A percentile compares a stretch with the other conserved stretches of the same genome.
phyloP scores from a whole-genome alignment of 2,888 invertebrate species.

The Diarsia rubi region DNA sequence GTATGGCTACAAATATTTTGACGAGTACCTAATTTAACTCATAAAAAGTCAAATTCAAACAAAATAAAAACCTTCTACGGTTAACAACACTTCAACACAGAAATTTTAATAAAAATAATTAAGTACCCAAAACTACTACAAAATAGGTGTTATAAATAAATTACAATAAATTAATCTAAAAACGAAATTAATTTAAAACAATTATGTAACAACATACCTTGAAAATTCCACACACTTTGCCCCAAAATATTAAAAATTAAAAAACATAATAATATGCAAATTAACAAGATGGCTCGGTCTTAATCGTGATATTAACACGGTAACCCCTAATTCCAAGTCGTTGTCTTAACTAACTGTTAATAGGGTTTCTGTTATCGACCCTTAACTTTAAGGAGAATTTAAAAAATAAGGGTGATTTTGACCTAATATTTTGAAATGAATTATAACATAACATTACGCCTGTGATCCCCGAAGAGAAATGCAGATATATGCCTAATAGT shows the following conservation, averaged over 20 bases:
- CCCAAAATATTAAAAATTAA: slow-evolving; percentile 42
- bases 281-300: slow-evolving; percentile 52
- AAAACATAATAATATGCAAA: slow-evolving; percentile 58
- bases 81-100: neutral
- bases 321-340: slow-evolving; percentile 51
- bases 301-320: slow-evolving; percentile 51
- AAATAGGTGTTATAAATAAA: slow-evolving; percentile 54
- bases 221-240: slow-evolving; percentile 36
- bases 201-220: slow-evolving; percentile 34
- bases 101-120: slow-evolving; percentile 1
- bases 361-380: slow-evolving; percentile 32
- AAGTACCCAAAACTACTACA: slow-evolving; percentile 8
- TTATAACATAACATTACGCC: too few relatives aligned
- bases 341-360: slow-evolving; percentile 67
- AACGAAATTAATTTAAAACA: slow-evolving; percentile 37
- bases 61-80: neutral
- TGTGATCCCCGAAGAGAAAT: too few relatives aligned
- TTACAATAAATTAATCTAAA: slow-evolving; percentile 40
- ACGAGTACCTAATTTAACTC: neutral
- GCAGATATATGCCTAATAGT: too few relatives aligned
- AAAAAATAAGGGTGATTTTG: slow-evolving; percentile 18
- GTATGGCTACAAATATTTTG: neutral
- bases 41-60: neutral
- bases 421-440: neutral
- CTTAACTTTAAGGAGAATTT: slow-evolving; percentile 11